These are phyloP conservation scores for Mohoua ochrocephala DNA, from an alignment of 2,113 vertebrate species.

Conservation along the genomic window DNA sequence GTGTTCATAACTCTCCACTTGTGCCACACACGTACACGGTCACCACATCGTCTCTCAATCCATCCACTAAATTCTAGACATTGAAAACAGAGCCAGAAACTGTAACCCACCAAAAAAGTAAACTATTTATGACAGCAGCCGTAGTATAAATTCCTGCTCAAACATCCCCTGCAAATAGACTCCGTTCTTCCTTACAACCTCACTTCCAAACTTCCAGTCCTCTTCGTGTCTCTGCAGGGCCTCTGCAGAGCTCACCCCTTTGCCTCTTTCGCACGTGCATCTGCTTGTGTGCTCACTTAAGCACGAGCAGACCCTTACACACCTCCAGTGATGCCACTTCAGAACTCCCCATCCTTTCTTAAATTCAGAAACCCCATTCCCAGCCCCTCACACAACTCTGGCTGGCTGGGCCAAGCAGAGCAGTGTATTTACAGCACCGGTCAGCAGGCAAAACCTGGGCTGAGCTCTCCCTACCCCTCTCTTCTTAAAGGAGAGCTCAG, in stretches of 20 bases:
- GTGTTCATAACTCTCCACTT: fast-evolving
- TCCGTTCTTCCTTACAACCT: background rate
- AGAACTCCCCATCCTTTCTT: background rate
- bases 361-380: background rate
- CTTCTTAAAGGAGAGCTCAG: background rate
- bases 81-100: background rate
- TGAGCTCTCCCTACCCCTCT: background rate
- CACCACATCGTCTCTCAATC: background rate
- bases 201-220: background rate
- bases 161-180: background rate
- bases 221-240: background rate
- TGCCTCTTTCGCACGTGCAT: background rate
- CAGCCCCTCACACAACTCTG: background rate
- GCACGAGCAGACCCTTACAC: background rate
- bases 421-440: background rate
- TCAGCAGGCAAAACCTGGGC: background rate
- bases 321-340: background rate
- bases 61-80: background rate
- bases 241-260: background rate
- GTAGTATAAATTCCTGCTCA: background rate
- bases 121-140: background rate
- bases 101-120: background rate
- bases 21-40: fast-evolving
- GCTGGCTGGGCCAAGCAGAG: background rate
- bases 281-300: background rate